These are phyloP conservation scores for Halichoerus grypus DNA, from an alignment of 2,113 vertebrate genomes.

Conservation along the genomic window DNA sequence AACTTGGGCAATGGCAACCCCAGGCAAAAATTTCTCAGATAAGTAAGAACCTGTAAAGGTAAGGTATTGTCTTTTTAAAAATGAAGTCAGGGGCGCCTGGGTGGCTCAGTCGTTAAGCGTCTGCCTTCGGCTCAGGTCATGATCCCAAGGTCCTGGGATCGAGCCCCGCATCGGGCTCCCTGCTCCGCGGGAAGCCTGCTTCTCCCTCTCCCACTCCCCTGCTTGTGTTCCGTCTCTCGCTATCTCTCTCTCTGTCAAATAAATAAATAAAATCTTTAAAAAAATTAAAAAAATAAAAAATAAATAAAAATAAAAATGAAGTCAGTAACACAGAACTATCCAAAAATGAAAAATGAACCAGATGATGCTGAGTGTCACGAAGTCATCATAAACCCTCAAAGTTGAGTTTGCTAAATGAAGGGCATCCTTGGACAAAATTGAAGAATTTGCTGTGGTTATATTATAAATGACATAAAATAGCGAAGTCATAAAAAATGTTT, in stretches of 20 bases:
- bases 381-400: not conserved
- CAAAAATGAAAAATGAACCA: slow-evolving; percentile 24
- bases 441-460: not conserved
- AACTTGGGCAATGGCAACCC: not conserved
- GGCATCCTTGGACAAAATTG: not conserved
- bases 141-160: too few species aligned
- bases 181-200: too few species aligned
- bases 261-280: too few species aligned
- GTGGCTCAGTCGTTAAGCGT: too few species aligned
- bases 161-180: too few species aligned
- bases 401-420: not conserved
- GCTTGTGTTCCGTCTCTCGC: too few species aligned
- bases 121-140: too few species aligned
- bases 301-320: not conserved
- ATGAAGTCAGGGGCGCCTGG: not conserved
- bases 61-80: not conserved
- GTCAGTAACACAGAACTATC: not conserved
- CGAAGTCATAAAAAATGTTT: not conserved
- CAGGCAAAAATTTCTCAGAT: not conserved
- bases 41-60: not conserved
- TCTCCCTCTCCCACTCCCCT: too few species aligned
- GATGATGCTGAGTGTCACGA: not conserved
- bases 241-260: too few species aligned
- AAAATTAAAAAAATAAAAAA: too few species aligned
- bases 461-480: not conserved